Percentiles rank a stretch among this genome's conserved stretches.
phyloP scores from a whole-genome alignment of 2,797 vertebrate species.

The Setipinna tenuifilis region DNA sequence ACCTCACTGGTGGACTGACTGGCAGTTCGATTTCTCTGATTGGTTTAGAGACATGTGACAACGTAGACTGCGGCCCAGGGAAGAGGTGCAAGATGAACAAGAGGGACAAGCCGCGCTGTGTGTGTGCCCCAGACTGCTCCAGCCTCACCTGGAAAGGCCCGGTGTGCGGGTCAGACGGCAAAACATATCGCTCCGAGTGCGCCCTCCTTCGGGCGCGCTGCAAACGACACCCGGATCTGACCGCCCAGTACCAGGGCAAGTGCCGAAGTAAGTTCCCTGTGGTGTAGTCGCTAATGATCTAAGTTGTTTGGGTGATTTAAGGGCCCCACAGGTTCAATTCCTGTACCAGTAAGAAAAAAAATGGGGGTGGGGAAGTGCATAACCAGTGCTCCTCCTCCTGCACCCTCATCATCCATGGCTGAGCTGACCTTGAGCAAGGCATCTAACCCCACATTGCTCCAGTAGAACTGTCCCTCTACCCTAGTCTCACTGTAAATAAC shows the following conservation, averaged over 20 bases:
- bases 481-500: too few relatives aligned
- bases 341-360: too few relatives aligned
- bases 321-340: too few relatives aligned
- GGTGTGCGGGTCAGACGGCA: conserved; percentile 85
- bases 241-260: conserved; percentile 87
- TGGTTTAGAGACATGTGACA: conserved; percentile 83
- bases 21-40: background rate
- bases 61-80: conserved; percentile 85
- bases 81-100: conserved; percentile 90
- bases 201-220: conserved; percentile 86
- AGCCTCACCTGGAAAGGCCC: conserved; percentile 85
- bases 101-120: conserved; percentile 87
- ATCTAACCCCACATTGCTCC: too few relatives aligned
- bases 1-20: background rate
- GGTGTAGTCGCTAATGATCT: too few relatives aligned
- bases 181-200: conserved; percentile 87
- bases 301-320: too few relatives aligned
- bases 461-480: too few relatives aligned
- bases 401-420: too few relatives aligned
- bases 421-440: too few relatives aligned
- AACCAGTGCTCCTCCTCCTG: too few relatives aligned
- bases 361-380: too few relatives aligned
- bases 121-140: conserved; percentile 87
- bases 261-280: conserved; percentile 82
- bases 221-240: conserved; percentile 83